Percentiles rank a stretch among this genome's conserved stretches.
These are phyloP conservation scores for Drosophila stalkeri DNA, from an alignment of 2,888 invertebrate genomes.

Conservation along the genomic window DNA sequence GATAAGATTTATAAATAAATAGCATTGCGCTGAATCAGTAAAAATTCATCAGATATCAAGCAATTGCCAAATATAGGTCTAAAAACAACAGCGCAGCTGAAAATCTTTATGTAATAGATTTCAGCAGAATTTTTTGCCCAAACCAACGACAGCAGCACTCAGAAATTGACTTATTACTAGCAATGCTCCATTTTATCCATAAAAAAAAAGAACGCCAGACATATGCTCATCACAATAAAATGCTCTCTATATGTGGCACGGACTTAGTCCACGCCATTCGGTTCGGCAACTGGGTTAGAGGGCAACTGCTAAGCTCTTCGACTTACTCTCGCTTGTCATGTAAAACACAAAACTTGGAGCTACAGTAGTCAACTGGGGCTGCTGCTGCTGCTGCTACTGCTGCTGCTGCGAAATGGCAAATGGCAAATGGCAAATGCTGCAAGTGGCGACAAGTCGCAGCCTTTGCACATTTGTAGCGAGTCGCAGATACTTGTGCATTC, in stretches of 20 bases:
- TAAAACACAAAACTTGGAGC: slow-evolving; percentile 70
- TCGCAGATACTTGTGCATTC: slow-evolving; percentile 24
- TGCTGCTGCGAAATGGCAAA: slow-evolving; percentile 31
- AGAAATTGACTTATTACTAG: slow-evolving; percentile 13
- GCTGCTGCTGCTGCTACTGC: slow-evolving; percentile 13
- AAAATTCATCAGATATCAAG: neutral
- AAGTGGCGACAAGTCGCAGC: slow-evolving; percentile 76
- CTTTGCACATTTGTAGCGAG: slow-evolving; percentile 67
- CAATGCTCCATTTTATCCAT: neutral
- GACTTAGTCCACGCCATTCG: slow-evolving; percentile 25
- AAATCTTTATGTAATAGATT: neutral
- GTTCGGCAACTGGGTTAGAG: slow-evolving; percentile 14
- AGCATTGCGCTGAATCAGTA: neutral
- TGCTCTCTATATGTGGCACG: slow-evolving; percentile 13
- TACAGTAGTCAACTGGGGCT: slow-evolving; percentile 18
- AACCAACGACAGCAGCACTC: neutral
- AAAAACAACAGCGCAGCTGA: neutral
- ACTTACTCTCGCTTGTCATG: slow-evolving; percentile 69
- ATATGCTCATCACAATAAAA: slow-evolving; percentile 27
- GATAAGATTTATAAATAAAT: neutral
- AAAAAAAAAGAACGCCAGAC: neutral
- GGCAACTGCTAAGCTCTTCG: slow-evolving; percentile 39
- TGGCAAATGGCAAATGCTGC: slow-evolving; percentile 46
- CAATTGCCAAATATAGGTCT: neutral
- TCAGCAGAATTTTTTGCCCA: neutral